These are phyloP conservation scores for Notocelia uddmanniana DNA, from an alignment of 2,888 invertebrate species.

Conservation along the genomic window DNA sequence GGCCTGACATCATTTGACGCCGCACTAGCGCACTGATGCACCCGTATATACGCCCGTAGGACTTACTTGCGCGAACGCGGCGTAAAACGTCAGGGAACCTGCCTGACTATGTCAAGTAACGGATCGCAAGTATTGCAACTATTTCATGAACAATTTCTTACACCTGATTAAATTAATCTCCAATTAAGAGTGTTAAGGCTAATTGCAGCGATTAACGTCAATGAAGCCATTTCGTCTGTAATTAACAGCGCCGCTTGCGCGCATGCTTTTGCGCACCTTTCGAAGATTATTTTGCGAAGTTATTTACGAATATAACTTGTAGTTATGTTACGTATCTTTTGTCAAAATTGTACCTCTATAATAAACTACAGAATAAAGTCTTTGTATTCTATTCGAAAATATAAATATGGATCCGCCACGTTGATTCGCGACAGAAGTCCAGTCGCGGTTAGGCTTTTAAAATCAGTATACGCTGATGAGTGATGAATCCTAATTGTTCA, in stretches of 20 bases:
- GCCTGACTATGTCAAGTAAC: constrained; percentile 4
- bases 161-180: constrained; percentile 41
- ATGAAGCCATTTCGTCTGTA: constrained; percentile 48
- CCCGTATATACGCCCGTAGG: no score
- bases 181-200: constrained; percentile 44
- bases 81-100: no score
- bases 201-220: constrained; percentile 47
- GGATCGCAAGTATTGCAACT: constrained; percentile 1
- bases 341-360: not conserved
- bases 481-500: no score
- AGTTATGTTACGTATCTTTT: not conserved
- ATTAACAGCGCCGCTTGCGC: constrained; percentile 47
- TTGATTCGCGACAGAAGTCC: no score
- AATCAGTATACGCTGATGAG: no score
- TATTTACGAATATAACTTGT: not conserved
- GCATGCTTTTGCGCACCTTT: constrained; percentile 48
- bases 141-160: not conserved
- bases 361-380: no score
- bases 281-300: constrained; percentile 37
- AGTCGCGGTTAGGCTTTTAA: no score
- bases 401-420: no score
- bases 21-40: no score
- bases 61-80: no score
- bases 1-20: no score
- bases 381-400: no score